A percentile compares a stretch with the other conserved stretches of the same genome.
These are phyloP conservation scores for Lasioglossum zephyrum DNA, from an alignment of 2,888 invertebrate genomes.

Conservation along the genomic window DNA sequence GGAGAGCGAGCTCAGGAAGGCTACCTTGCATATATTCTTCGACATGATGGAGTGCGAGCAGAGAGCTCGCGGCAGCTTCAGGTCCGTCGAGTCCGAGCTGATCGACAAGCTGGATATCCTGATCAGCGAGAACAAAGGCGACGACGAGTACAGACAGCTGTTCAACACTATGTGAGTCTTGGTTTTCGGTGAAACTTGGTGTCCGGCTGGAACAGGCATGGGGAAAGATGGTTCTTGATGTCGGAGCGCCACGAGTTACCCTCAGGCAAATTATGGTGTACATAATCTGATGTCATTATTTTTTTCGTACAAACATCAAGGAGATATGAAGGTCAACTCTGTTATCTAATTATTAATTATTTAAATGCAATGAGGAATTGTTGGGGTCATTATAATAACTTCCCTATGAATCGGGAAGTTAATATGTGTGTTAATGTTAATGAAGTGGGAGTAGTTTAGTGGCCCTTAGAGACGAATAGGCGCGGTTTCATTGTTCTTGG, in stretches of 20 bases:
- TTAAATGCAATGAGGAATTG: too few relatives aligned
- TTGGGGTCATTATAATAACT: too few relatives aligned
- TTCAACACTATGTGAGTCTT: slow-evolving; percentile 96
- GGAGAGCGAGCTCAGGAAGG: slow-evolving; percentile 93
- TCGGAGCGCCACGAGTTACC: background rate
- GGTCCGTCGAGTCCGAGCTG: slow-evolving; percentile 95
- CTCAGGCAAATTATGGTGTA: background rate
- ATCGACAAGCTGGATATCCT: slow-evolving; percentile 97
- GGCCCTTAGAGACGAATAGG: background rate
- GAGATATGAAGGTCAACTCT: too few relatives aligned
- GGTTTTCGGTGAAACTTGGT: background rate
- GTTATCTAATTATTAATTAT: too few relatives aligned
- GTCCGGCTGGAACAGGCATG: background rate
- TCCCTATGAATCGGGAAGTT: too few relatives aligned
- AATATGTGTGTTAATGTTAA: too few relatives aligned
- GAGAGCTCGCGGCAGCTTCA: slow-evolving; percentile 92
- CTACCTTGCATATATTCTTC: slow-evolving; percentile 96
- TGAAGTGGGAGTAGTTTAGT: background rate
- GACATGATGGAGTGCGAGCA: slow-evolving; percentile 98
- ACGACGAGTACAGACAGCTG: slow-evolving; percentile 95
- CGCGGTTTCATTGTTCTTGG: background rate
- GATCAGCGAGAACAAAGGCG: slow-evolving; percentile 97
- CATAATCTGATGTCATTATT: background rate
- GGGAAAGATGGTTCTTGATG: background rate
- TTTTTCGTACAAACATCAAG: too few relatives aligned